Base-by-base conservation (phyloP, 2,888 invertebrate genomes). In the Pandemis heparana region DNA sequence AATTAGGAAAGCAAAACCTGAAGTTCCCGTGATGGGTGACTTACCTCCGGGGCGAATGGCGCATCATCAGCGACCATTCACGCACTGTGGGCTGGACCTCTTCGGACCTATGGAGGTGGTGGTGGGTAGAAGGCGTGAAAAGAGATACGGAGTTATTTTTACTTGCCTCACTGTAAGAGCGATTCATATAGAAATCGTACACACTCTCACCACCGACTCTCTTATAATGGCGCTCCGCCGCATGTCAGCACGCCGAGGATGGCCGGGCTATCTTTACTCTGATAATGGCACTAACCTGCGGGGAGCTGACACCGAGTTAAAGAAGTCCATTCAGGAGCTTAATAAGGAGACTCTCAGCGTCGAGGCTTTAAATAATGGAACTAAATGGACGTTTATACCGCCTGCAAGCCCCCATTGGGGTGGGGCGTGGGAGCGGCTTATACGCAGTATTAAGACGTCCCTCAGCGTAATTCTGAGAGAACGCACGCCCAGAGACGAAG, bases 111-210 rank as follows among this genome's bases (percentile, higher is more conserved):
- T 78, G 71, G 18, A 32, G 9, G 77, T 79, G 0, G 70, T 70
- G 0, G 63, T 79, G 2, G 79, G 78, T 0, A 23, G 77, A 39
- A 68, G 78, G 1, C 56, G 59, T 1, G 81, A 80, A 76, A 80
- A 79, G 61, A 63, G 79, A 12, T 79, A 77, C 75, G 77, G 78
- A 0, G 81, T 74, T 0, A 12, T 79, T 0, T 79, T 80, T 46
- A 79, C 77, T 0, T 81, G 78, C 51, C 51, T 80, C 0, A 79
- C 78, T 0, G 75, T 77, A 6, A 67, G 79, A 9, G 79, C 76
- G 0, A 59, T 81, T 0, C 79, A 80, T 46, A 10, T 80, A 0
- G 78, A 80, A 46, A 5, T 80, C 5, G 78, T 76, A 1, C 12
- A 23, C 0, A 10, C 60, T 5, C 46, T 74, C 6, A 61, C 64